These are phyloP conservation scores for Mormyrus hasselquistii DNA, from an alignment of 2,797 vertebrate species.

Conservation along the genomic window DNA sequence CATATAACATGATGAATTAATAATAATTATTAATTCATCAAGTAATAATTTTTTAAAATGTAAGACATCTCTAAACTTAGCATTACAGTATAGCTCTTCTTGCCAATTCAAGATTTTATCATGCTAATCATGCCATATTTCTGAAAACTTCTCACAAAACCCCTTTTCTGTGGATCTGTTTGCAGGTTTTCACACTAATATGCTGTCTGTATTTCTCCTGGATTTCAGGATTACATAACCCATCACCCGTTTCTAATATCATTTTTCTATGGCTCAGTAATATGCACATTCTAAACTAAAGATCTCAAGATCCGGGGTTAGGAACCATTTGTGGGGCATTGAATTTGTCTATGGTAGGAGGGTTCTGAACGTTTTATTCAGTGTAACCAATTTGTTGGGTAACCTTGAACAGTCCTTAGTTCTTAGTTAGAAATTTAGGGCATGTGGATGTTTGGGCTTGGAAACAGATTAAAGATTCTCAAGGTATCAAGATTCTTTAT, in stretches of 20 bases:
- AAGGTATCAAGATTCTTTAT: not conserved
- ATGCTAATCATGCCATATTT: not conserved
- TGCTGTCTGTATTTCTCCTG: not conserved
- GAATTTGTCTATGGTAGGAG: not conserved
- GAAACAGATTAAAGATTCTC: not conserved
- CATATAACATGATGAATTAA: not conserved
- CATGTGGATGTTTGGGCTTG: not conserved
- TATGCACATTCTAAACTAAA: not conserved
- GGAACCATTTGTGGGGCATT: not conserved
- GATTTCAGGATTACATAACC: not conserved
- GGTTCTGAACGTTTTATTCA: not conserved
- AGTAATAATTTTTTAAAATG: not conserved
- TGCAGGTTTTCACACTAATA: not conserved
- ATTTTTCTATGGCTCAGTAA: not conserved
- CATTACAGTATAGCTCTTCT: not conserved
- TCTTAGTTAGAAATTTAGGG: not conserved
- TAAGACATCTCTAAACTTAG: not conserved
- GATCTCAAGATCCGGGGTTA: not conserved
- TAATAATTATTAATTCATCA: no score
- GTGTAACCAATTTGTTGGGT: not conserved
- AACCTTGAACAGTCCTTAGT: not conserved
- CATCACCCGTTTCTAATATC: not conserved
- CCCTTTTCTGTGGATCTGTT: not conserved
- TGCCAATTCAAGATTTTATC: not conserved
- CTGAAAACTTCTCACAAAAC: not conserved